phyloP scores from a whole-genome alignment of 2,888 invertebrate species.

The Elysia crispata region DNA sequence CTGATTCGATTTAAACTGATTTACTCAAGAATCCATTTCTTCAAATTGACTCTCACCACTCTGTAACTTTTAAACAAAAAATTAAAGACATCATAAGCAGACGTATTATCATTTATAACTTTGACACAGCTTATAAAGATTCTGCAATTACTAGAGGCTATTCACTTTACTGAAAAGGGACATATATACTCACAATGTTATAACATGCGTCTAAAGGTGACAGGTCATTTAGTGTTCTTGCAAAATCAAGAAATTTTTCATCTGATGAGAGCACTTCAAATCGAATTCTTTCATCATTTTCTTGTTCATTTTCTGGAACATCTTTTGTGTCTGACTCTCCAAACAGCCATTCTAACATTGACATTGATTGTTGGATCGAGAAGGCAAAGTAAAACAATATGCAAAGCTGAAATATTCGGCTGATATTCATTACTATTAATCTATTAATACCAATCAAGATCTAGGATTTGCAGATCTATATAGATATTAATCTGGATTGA shows the following conservation, averaged over 20 bases:
- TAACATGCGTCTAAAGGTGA: slow-evolving; percentile 83
- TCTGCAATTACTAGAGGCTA: too few relatives aligned
- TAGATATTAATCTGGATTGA: too few relatives aligned
- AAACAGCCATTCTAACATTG: slow-evolving; percentile 53
- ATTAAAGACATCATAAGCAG: too few relatives aligned
- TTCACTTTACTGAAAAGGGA: neutral
- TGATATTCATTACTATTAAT: too few relatives aligned
- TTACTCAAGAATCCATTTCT: too few relatives aligned
- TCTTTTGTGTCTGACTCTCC: neutral
- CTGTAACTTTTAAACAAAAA: too few relatives aligned
- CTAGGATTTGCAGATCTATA: too few relatives aligned
- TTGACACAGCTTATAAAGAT: too few relatives aligned
- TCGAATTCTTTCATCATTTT: slow-evolving; percentile 41
- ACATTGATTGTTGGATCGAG: neutral
- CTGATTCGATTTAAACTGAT: too few relatives aligned
- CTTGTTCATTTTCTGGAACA: neutral
- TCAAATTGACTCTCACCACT: too few relatives aligned
- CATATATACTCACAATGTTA: slow-evolving; percentile 79
- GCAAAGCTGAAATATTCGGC: neutral
- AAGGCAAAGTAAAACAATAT: slow-evolving; percentile 29
- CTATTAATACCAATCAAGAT: too few relatives aligned
- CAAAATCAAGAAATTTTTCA: slow-evolving; percentile 83
- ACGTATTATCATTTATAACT: too few relatives aligned
- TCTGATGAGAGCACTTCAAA: slow-evolving; percentile 81
- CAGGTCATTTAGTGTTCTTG: slow-evolving; percentile 81